Evolutionary conservation across 23 tunicate species (phyloP).

Genomic region (Trididemnum nubilum): DNA sequence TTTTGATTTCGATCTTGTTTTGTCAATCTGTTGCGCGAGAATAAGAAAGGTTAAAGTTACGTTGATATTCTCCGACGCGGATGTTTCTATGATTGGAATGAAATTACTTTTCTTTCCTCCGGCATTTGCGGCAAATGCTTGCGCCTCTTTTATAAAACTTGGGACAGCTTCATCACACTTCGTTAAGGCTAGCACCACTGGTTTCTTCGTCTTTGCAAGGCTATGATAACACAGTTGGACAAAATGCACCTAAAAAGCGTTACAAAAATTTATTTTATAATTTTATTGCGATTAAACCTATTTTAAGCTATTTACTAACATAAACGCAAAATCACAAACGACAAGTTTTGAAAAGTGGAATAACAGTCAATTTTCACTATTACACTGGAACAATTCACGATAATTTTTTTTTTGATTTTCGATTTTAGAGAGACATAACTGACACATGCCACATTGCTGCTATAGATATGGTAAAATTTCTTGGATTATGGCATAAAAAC

Average conservation of each 20-base stretch:
- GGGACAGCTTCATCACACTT: conserved; percentile 81
- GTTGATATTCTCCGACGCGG: conserved; percentile 91
- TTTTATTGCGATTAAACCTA: too few relatives aligned
- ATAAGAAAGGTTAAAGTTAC: conserved; percentile 63
- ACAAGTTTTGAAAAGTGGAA: too few relatives aligned
- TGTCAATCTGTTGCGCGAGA: conserved; percentile 92
- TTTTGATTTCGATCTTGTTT: conserved; percentile 46
- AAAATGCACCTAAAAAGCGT: conserved; percentile 62
- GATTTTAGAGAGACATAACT: too few relatives aligned
- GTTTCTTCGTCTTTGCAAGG: conserved; percentile 81
- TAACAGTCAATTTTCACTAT: too few relatives aligned
- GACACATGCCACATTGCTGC: too few relatives aligned
- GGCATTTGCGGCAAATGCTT: conserved; percentile 61
- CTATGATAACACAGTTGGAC: conserved; percentile 67
- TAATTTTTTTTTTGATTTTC: too few relatives aligned
- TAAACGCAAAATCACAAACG: too few relatives aligned
- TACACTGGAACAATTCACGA: too few relatives aligned
- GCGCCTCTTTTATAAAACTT: conserved; percentile 48
- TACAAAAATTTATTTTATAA: neutral
- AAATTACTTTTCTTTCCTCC: conserved; percentile 62
- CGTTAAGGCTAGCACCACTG: conserved; percentile 72
- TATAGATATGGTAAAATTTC: too few relatives aligned
- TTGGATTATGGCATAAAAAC: too few relatives aligned
- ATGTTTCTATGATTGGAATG: conserved; percentile 73
- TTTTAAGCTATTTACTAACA: too few relatives aligned